These are phyloP conservation scores for Telmatherina bonti DNA, from an alignment of 2,797 vertebrate species.

Conservation along the genomic window DNA sequence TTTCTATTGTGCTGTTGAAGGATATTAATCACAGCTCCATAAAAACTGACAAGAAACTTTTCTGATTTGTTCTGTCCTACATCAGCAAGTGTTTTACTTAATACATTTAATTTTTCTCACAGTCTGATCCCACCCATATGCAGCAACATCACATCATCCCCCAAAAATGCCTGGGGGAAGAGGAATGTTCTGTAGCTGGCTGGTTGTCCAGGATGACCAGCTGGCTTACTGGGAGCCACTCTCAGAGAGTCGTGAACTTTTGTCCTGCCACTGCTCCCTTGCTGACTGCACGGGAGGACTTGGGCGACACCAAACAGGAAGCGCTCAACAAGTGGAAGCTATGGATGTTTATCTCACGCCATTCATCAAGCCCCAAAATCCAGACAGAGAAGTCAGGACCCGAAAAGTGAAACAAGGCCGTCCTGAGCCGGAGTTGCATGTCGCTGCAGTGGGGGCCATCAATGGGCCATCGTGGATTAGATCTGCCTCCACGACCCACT, in stretches of 20 bases:
- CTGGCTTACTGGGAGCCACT: constrained; percentile 75
- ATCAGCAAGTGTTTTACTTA: constrained; percentile 52
- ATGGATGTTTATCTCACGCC: constrained; percentile 82
- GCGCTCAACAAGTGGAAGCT: constrained; percentile 78
- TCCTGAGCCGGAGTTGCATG: constrained; percentile 12
- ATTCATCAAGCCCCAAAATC: constrained; percentile 72
- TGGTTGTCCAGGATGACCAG: constrained; percentile 61
- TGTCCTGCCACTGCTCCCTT: constrained; percentile 78
- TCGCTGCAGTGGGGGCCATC: constrained; percentile 27
- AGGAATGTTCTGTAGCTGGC: constrained; percentile 74
- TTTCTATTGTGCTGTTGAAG: constrained; percentile 16
- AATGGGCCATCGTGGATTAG: constrained; percentile 42
- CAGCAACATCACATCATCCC: constrained; percentile 76
- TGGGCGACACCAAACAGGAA: constrained; percentile 87
- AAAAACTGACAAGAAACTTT: constrained; percentile 29
- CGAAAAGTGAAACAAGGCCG: constrained; percentile 43
- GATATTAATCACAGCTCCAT: constrained; percentile 27
- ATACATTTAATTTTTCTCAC: constrained; percentile 65
- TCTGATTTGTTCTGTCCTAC: constrained; percentile 44
- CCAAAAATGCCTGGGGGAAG: constrained; percentile 78
- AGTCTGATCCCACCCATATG: constrained; percentile 65
- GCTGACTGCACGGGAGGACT: constrained; percentile 74
- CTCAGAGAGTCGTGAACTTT: constrained; percentile 83
- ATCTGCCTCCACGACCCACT: constrained; percentile 50
- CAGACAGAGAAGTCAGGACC: constrained; percentile 56